Conservation (phyloP, 2,888 invertebrate genomes). For the Lottia gigantea region DNA sequence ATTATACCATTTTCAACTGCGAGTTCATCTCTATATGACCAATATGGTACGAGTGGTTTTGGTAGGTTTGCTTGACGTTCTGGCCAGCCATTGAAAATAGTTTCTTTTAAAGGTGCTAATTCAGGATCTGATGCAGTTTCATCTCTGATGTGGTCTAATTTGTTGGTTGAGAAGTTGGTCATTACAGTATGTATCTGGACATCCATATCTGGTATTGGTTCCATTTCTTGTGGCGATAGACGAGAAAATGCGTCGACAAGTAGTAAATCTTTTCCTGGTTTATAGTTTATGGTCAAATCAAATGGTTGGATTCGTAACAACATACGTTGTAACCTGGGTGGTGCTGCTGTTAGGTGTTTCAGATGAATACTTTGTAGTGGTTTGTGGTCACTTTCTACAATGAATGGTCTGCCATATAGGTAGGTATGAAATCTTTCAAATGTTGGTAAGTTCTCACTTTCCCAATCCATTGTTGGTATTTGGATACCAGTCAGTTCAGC, state of each 20-base stretch:
- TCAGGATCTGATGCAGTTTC: slow-evolving; percentile 14
- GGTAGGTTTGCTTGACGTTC: slow-evolving; percentile 12
- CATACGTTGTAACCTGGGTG: slow-evolving; percentile 30
- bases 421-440: slow-evolving; percentile 22
- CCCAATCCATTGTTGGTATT: background rate
- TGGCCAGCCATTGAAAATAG: slow-evolving; percentile 25
- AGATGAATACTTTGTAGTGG: slow-evolving; percentile 15
- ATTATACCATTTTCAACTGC: slow-evolving; percentile 26
- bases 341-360: slow-evolving; percentile 23
- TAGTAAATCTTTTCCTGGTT: slow-evolving; percentile 28
- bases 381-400: slow-evolving; percentile 32
- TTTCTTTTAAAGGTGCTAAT: slow-evolving; percentile 17
- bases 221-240: background rate
- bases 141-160: slow-evolving; percentile 1
- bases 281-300: slow-evolving; percentile 24
- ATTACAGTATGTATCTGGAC: background rate
- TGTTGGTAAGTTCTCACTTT: background rate
- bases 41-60: slow-evolving; percentile 12
- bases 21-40: slow-evolving; percentile 26
- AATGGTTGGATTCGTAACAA: slow-evolving; percentile 30
- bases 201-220: background rate
- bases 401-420: slow-evolving; percentile 21
- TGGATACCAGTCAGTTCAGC: too few relatives aligned
- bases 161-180: slow-evolving; percentile 2
- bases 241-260: slow-evolving; percentile 30